Base-by-base conservation (phyloP, 2,888 invertebrate species). In the Volucella zonaria region DNA sequence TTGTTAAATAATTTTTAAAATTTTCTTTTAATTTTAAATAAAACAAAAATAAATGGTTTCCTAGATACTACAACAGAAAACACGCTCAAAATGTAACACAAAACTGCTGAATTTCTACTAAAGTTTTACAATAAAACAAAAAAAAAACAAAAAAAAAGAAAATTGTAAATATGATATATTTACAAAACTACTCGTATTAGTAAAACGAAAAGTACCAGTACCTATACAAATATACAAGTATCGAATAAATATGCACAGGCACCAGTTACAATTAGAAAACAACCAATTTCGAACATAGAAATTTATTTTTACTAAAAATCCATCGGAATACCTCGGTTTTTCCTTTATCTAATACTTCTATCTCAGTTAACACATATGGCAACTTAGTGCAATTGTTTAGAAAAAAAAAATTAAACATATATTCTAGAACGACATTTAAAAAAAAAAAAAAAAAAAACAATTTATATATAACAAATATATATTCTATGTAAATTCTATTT, bases 61-160 rank as follows among this genome's bases (percentile, higher is more conserved):
- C 51, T 62, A 68, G 3, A 45, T 49, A 8, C 11, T 56, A 47
- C 10, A 31, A 62, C 11, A 38, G 12, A 73, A 6, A 73, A 61
- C 8, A 56, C 18, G 51, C 18, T 40, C 31, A 51, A 49, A 76
- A 56, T 51, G 49, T 64, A 71, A 64, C 66, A 66, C 66, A 79
- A 78, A 66, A 71, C 78, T 71, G 78, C 78, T 79, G 59, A 79
- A 54, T 78, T 70, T 71, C 45, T 78, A 82, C 74, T 74, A 40
- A 58, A 79, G 52, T 66, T 82, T 79, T 74, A 82, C 79, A 82
- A 76, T 31, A 31, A 3, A 31, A 31, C 3, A 0, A 31, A 31
- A 31, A 31, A 0, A 31, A 31, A 31, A 31, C 3, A 0, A 31
- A 23, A 31, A 31, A 31, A 31, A 0, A 31, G 31, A 31, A 31